Base-by-base conservation (phyloP, 1,140 invertebrate species). In the Nasonia giraulti region DNA sequence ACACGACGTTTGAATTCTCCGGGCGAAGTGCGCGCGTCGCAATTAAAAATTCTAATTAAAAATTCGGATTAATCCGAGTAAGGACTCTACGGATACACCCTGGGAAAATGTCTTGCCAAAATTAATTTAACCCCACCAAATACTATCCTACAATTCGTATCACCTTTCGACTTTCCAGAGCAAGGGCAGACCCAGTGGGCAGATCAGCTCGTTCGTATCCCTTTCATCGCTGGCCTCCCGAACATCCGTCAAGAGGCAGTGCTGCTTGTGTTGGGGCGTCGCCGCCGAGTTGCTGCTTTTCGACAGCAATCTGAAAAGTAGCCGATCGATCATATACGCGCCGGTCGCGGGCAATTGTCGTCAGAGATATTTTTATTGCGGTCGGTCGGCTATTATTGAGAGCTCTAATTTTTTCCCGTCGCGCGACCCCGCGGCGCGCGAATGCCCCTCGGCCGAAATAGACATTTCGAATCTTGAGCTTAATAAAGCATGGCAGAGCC, bases 331-430 rank as follows among this genome's bases (percentile, higher is more conserved):
- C 27, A 77, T 20, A 62, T 62, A 6, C 20, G 8, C 62, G 11
- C 11, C 4, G 50, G 12, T 23, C 44, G 50, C 44, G 50, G 12
- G 27, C 0, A 77, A 83, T 83, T 77, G 40, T 69, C 50, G 62
- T 50, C 75, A 77, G 17, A 83, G 82, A 78, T 78, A 83, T 77
- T 77, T 83, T 83, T 55, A 78, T 77, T 77, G 40, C 23, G 23
- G 20, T 12, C n/a, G 40, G n/a, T 20, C 78, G 8, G 68, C 76
- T 27, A 78, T 83, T 83, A 77, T 83, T 83, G 62, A 78, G 17
- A 83, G 62, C 37, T 77, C 74, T 83, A 83, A 83, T 83, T 83
- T 83, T 37, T 7, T 7, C 2, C n/a, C 17, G 55, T 62, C 55
- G 20, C 55, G 20, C 55, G 55, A 7, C n/a, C n/a, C n/a, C n/a